Percentiles rank a stretch among this genome's conserved stretches.
Evolutionary conservation across 2,888 invertebrate genomes (phyloP).

Genomic region (Agrotis segetum): DNA sequence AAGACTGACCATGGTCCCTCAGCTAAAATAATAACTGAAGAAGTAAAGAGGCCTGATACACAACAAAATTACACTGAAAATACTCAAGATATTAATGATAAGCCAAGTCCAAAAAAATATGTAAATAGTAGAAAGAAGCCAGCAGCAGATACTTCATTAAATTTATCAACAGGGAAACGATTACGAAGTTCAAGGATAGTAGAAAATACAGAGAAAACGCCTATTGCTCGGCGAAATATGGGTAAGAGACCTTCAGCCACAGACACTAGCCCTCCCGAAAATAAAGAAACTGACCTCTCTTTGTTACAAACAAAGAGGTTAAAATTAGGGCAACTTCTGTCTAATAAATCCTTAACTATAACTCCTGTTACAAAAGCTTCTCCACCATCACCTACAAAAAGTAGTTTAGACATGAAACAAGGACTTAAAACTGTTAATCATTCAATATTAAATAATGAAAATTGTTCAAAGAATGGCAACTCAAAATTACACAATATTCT

Average conservation of each 20-base stretch:
- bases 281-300: slow-evolving; percentile 80
- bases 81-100: slow-evolving; percentile 79
- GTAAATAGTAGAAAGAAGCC: slow-evolving; percentile 81
- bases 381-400: slow-evolving; percentile 76
- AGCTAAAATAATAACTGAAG: slow-evolving; percentile 88
- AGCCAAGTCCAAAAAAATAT: slow-evolving; percentile 75
- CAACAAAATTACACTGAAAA: slow-evolving; percentile 75
- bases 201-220: slow-evolving; percentile 80
- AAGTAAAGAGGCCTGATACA: slow-evolving; percentile 75
- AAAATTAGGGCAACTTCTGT: slow-evolving; percentile 85
- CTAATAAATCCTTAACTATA: slow-evolving; percentile 83
- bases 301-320: slow-evolving; percentile 83
- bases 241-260: slow-evolving; percentile 78
- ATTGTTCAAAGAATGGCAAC: slow-evolving; percentile 89
- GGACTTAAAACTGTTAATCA: slow-evolving; percentile 78
- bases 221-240: slow-evolving; percentile 72
- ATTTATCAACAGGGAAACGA: slow-evolving; percentile 81
- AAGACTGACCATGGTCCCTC: slow-evolving; percentile 91
- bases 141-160: slow-evolving; percentile 71
- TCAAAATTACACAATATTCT: slow-evolving; percentile 88
- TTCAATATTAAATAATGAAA: slow-evolving; percentile 84
- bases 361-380: slow-evolving; percentile 78
- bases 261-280: slow-evolving; percentile 76
- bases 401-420: slow-evolving; percentile 75
- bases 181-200: slow-evolving; percentile 86